A percentile compares a stretch with the other conserved stretches of the same genome.
Evolutionary conservation across 2,888 invertebrate species (phyloP).

Genomic region (Pachycephus smyrnensis): DNA sequence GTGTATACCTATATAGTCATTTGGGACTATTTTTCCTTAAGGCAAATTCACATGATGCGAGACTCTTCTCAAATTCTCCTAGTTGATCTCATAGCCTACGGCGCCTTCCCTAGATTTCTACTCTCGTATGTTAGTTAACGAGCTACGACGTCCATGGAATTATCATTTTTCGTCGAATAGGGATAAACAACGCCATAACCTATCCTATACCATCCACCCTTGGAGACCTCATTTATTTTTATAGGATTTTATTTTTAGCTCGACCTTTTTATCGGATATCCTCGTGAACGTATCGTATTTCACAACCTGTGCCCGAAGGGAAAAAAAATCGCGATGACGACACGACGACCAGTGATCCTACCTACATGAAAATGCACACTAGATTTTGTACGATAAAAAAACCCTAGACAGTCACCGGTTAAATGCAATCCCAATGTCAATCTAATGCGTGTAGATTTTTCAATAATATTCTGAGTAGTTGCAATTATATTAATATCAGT

Average conservation of each 20-base stretch:
- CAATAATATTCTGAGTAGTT: not conserved
- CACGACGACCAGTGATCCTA: not conserved
- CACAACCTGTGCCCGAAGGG: not conserved
- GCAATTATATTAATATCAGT: not conserved
- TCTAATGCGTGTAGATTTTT: not conserved
- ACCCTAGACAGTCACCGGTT: not conserved
- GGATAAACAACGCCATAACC: slow-evolving; percentile 8
- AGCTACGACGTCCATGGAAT: not conserved
- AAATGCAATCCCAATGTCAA: not conserved
- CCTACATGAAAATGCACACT: not conserved
- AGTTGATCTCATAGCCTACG: not conserved
- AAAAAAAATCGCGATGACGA: not conserved
- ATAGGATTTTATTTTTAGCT: slow-evolving; percentile 7
- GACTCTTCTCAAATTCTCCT: not conserved
- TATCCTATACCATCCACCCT: slow-evolving; percentile 3
- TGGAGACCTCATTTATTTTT: slow-evolving; percentile 8
- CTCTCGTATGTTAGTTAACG: not conserved
- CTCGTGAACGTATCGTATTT: not conserved
- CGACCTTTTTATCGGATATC: not conserved
- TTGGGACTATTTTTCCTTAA: not conserved
- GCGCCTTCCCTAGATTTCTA: not conserved
- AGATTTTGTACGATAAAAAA: not conserved
- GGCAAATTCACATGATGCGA: not conserved
- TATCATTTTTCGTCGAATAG: slow-evolving; percentile 1
- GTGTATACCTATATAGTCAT: not conserved